Evolutionary conservation across 2,113 vertebrate species (phyloP), one percentile per base, ranked within the genome.

Genomic region (Nerophis lumbriciformis): DNA sequence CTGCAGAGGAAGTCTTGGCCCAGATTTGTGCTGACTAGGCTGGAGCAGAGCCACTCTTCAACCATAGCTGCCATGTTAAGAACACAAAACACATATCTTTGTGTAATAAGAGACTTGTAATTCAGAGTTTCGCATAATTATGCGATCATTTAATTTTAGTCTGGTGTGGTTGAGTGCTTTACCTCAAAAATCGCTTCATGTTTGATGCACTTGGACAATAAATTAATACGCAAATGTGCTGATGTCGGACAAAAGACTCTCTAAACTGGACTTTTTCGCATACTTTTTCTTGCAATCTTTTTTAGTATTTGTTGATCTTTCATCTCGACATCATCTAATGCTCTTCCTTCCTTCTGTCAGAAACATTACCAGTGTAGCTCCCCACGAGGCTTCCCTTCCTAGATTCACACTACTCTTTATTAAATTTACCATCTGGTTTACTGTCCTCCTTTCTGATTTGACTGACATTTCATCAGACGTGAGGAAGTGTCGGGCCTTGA

Each of bases 401-500:
- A 57, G 55, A 57, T 57, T 57, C 39, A 44, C 55, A 57, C 55
- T 11, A 21, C 55, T 12, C 16, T 42, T 57, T 57, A 57, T 49
- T 63, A 53, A 68, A 36, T 61, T 59, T 28, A 8, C 28, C 63
- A 16, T 60, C 35, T 48, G 15, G 35, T 65, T 59, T 44, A 51
- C 21, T 65, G 64, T 62, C 63, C 48, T 42, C 63, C 66, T 38
- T 37, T 64, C 54, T 21, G 4, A 11, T 57, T 39, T 79, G 76
- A 75, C 64, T 78, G 73, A 67, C 75, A 71, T 63, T 80, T 77
- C 65, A 78, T 82, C 71, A 75, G 65, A 71, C 37, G 51, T 38
- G 51, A 61, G 67, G 50, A 72, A 57, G 68, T 42, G 39, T 44
- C 39, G 19, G 62, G 36, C 73, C 72, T 83, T 81, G 74, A 75